phyloP scores from a whole-genome alignment of 2,797 vertebrate species.

The Taeniopygia guttata region DNA sequence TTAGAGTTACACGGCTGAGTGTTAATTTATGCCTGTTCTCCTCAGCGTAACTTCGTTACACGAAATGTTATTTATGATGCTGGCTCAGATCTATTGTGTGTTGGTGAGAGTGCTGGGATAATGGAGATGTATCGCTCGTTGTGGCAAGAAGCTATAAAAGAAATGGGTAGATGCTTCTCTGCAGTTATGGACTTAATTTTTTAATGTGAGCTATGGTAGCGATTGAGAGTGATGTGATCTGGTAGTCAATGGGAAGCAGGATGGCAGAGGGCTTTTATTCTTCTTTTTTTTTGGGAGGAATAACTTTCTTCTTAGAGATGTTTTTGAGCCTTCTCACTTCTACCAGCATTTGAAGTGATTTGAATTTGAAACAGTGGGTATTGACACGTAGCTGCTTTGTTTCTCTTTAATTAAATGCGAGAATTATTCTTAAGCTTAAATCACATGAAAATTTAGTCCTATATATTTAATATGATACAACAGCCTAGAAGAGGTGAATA shows the following conservation, averaged over 20 bases:
- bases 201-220: conserved; percentile 39
- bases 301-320: not conserved
- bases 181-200: conserved; percentile 62
- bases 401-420: conserved; percentile 25
- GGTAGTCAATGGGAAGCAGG: not conserved
- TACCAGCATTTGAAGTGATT: not conserved
- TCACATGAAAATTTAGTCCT: not conserved
- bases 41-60: not conserved
- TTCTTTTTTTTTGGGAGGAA: not conserved
- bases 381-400: not conserved
- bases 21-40: conserved; percentile 53
- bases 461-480: not conserved
- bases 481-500: not conserved
- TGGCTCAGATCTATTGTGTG: not conserved
- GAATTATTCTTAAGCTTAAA: not conserved
- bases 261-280: not conserved
- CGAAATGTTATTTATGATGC: not conserved
- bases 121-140: conserved; percentile 33
- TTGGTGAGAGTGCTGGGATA: not conserved
- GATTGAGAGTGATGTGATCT: conserved; percentile 15
- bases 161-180: conserved; percentile 37
- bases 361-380: not conserved
- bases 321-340: not conserved
- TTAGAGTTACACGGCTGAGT: not conserved
- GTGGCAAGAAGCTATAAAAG: conserved; percentile 54